These are phyloP conservation scores for Nomada fucata DNA, from an alignment of 2,888 invertebrate species.

Conservation along the genomic window DNA sequence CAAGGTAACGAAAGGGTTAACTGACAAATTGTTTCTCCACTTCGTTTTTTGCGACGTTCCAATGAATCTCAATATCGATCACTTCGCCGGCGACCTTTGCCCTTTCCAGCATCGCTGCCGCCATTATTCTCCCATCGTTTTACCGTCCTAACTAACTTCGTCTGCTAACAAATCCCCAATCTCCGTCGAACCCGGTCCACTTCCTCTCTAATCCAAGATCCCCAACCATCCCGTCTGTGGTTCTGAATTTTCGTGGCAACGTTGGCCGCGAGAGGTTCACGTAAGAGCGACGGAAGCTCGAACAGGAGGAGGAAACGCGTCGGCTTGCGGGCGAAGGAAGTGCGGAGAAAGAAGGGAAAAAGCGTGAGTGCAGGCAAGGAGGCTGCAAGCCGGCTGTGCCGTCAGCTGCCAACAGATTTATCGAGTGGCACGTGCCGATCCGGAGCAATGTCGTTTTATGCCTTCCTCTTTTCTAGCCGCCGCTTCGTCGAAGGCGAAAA, in stretches of 20 bases:
- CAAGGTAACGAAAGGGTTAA: no score
- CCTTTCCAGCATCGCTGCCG: no score
- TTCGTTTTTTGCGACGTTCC: no score
- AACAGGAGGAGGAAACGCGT: constrained; percentile 15
- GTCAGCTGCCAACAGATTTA: constrained; percentile 84
- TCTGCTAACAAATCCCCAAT: no score
- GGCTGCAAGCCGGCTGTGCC: constrained; percentile 76
- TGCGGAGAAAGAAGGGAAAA: constrained; percentile 24
- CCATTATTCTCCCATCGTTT: no score
- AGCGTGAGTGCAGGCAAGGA: constrained; percentile 51
- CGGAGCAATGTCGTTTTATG: constrained; percentile 76
- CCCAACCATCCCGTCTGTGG: not conserved
- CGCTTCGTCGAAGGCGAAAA: constrained; percentile 64
- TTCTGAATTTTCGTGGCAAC: not conserved
- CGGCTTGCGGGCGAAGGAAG: not conserved
- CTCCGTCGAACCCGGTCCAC: no score
- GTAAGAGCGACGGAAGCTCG: constrained; percentile 21
- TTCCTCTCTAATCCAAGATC: no score
- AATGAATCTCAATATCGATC: no score
- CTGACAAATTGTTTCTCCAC: no score
- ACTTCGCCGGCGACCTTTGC: no score
- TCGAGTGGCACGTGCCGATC: constrained; percentile 84
- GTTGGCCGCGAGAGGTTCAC: constrained; percentile 33
- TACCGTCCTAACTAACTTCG: no score
- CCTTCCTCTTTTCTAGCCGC: constrained; percentile 56